These are phyloP conservation scores for Sitophilus oryzae DNA, from an alignment of 1,140 invertebrate species.

Conservation along the genomic window DNA sequence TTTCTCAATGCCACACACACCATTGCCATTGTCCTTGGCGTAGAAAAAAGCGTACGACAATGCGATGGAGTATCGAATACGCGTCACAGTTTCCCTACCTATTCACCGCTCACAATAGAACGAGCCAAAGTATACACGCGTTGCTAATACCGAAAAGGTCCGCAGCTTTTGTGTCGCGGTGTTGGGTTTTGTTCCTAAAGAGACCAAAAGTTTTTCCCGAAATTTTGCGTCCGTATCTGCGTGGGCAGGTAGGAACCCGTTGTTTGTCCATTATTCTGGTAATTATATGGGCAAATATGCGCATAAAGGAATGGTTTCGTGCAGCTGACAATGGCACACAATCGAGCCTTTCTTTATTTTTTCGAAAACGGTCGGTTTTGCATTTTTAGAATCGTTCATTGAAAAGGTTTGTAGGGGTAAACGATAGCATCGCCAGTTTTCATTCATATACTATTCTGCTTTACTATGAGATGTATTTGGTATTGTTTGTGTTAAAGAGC, in stretches of 20 bases:
- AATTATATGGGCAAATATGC: constrained; percentile 31
- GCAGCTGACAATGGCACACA: constrained; percentile 20
- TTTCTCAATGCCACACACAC: background rate
- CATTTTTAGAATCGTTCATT: background rate
- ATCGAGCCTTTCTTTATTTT: constrained; percentile 8
- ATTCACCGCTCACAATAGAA: background rate
- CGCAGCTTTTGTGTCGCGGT: constrained; percentile 10
- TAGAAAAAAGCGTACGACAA: background rate
- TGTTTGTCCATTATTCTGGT: constrained; percentile 24
- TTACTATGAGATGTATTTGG: too few species aligned
- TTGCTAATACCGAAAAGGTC: constrained; percentile 42
- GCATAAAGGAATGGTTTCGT: constrained; percentile 21
- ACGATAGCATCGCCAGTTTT: background rate
- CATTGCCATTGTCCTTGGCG: background rate
- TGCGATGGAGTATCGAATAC: background rate
- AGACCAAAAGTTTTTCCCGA: background rate
- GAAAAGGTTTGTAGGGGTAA: background rate
- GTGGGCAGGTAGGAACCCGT: background rate
- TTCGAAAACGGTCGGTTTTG: background rate
- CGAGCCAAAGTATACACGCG: constrained; percentile 43
- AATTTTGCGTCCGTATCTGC: background rate
- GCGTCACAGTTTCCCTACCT: background rate
- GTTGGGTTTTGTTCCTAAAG: background rate
- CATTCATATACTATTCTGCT: background rate
- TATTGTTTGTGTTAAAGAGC: too few species aligned